Base-by-base conservation (phyloP, 2,797 vertebrate species). In the Dendrocincla fuliginosa region DNA sequence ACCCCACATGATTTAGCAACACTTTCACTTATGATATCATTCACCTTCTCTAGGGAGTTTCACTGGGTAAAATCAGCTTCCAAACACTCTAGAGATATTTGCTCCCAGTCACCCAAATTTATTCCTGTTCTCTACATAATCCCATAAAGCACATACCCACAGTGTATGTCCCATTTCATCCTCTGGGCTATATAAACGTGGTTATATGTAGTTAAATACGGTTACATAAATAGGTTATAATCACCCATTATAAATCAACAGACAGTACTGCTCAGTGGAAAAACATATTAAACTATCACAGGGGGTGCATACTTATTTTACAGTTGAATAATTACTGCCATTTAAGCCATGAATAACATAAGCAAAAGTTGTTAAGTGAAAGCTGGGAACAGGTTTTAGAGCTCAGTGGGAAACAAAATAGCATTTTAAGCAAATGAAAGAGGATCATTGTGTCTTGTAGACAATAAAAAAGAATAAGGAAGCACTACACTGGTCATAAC, bases 231-330 rank as follows among this genome's bases (percentile, higher is more conserved):
- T 65, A 68, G 46, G 20, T 76, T 91, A 32, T 71, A 87, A 82
- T 94, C 71, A 83, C 53, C 67, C 76, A 57, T 69, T 83, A 87
- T 65, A 89, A 83, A 90, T 77, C 56, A 90, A 81, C 35, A 79
- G 78, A 78, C 37, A 69, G 37, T 49, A 64, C 10, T 74, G 71
- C 42, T 76, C 19, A 53, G 68, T 22, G 50, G 59, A 74, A 80
- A 80, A 88, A 44, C 32, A 35, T 33, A 75, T 60, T 89, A 85
- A 82, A 61, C n/a, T 76, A 53, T 70, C 86, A 68, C 67, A 93
- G 18, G 47, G 59, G 79, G 89, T 44, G 30, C 67, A 64, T 33
- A 42, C 30, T 82, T 69, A 16, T 30, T 85, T 83, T 73, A 73
- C 0, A 3, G 37, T 87, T 77, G 64, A 89, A 77, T 78, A 90